phyloP scores from a whole-genome alignment of 92 coral and sea anemone species.

The Zoanthus gigantus region DNA sequence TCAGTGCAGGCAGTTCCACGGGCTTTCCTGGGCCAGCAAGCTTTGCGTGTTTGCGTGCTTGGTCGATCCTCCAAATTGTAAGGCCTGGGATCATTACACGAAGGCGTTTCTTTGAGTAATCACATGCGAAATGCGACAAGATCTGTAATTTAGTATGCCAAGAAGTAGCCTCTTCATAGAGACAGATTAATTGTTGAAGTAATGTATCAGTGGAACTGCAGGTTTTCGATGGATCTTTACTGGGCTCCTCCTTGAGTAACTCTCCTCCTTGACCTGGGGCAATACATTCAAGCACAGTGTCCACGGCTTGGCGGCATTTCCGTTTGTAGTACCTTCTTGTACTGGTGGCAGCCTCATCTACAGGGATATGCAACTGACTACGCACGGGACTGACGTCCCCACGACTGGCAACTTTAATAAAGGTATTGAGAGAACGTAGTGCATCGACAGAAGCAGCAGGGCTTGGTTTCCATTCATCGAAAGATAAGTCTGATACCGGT shows the following conservation, averaged over 20 bases:
- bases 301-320: too few species aligned
- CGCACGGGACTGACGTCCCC: not conserved
- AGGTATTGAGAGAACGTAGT: conserved; percentile 1
- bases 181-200: not conserved
- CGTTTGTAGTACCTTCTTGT: not conserved
- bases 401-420: not conserved
- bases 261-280: too few species aligned
- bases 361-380: not conserved
- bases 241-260: too few species aligned
- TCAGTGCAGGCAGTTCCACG: too few species aligned
- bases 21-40: conserved; percentile 45
- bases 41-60: conserved; percentile 38
- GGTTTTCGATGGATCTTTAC: too few species aligned
- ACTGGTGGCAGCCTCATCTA: not conserved
- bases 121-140: conserved; percentile 57
- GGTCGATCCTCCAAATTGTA: too few species aligned
- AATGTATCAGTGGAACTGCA: too few species aligned
- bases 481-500: not conserved
- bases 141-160: conserved; percentile 18
- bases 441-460: not conserved
- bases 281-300: too few species aligned
- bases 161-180: not conserved
- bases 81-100: conserved; percentile 47
- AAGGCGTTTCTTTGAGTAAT: conserved; percentile 55
- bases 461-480: not conserved